Base-by-base conservation (phyloP, 2,113 vertebrate species). In the Euleptes europaea region DNA sequence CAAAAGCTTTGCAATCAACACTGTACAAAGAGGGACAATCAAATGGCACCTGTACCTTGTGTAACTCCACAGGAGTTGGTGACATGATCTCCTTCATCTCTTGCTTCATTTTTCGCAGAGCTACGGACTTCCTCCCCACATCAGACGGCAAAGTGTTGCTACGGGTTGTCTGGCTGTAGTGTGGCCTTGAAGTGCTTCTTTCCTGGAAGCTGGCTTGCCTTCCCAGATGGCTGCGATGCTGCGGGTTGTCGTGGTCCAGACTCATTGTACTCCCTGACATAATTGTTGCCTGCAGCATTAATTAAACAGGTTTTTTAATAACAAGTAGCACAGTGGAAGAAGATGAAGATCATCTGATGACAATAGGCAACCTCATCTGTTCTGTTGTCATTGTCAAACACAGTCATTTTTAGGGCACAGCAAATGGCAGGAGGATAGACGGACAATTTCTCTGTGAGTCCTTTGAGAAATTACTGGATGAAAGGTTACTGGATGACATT, bases 141-240 rank as follows among this genome's bases (percentile, higher is more conserved):
- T 99, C 98, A 1, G 97, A 98, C 1, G 99, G 99, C 94, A 99
- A 92, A 0, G 99, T 99, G 96, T 99, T 99, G 95, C 98, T 99
- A 80, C 99, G 97, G 28, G 96, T 92, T 6, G 97, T 93, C 89
- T 98, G 97, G 87, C 94, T 97, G 88, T 97, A 98, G 96, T 98
- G 98, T 6, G 97, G 97, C 88, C 97, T 95, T 23, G 96, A 96
- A 86, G 94, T 96, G 93, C 97, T 97, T 88, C 98, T 97, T 78
- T 99, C 99, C 95, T 99, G 99, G 96, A 99, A 99, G 95, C 99
- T 99, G 82, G 98, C 97, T 96, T 99, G 99, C 69, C 99, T 96
- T 80, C 98, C 98, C 92, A 99, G 96, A 14, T 98, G 98, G 94
- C 95, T 97, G 82, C 98, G 97, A 80, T 95, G 88, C 3, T 97